Conservation (phyloP, 2,113 vertebrate species). For the Oplegnathus fasciatus region DNA sequence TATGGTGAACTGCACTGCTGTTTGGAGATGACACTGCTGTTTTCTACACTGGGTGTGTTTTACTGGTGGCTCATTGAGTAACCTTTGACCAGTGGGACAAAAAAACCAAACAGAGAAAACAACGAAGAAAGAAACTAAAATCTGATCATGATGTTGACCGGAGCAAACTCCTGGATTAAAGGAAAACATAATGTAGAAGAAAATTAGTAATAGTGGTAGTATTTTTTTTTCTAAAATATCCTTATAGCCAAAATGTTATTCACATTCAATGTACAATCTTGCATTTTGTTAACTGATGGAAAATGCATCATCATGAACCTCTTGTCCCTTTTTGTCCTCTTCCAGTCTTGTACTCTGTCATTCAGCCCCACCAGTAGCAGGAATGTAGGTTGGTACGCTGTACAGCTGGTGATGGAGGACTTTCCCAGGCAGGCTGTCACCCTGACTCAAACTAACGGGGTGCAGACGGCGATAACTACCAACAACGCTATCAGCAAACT, state of each 20-base stretch:
- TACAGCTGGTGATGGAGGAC: slow-evolving; percentile 76
- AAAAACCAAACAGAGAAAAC: too few species aligned
- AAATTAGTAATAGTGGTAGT: too few species aligned
- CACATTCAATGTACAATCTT: too few species aligned
- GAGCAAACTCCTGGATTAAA: too few species aligned
- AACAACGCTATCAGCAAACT: slow-evolving; percentile 52
- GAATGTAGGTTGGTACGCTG: not conserved
- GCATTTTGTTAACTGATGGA: not conserved
- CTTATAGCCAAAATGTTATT: too few species aligned
- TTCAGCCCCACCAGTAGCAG: not conserved
- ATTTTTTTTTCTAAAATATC: not conserved
- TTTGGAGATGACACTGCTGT: too few species aligned
- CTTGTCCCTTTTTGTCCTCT: not conserved
- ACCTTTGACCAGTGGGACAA: too few species aligned
- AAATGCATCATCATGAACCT: not conserved
- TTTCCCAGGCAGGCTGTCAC: slow-evolving; percentile 34
- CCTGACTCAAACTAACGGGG: slow-evolving; percentile 8
- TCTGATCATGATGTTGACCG: too few species aligned
- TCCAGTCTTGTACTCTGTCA: slow-evolving; percentile 53
- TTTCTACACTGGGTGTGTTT: too few species aligned
- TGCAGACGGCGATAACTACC: not conserved
- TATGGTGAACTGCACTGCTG: too few species aligned
- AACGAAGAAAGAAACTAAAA: too few species aligned
- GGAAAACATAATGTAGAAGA: not conserved
- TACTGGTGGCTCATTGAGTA: too few species aligned